Percentiles rank a stretch among this genome's conserved stretches.
Evolutionary conservation across 2,797 vertebrate genomes (phyloP).

Genomic region (Enteromius paludinosus): DNA sequence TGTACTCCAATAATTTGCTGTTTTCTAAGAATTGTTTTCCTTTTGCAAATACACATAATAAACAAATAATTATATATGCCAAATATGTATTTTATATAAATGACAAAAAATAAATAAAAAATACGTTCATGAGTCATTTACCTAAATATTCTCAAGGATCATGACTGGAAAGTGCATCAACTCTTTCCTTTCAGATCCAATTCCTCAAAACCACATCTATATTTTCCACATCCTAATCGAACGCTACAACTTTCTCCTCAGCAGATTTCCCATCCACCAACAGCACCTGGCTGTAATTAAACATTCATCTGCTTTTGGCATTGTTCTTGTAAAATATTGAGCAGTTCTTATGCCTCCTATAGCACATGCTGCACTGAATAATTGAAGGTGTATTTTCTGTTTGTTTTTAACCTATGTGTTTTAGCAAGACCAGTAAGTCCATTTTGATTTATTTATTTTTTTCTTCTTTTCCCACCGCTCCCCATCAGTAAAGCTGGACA

Average conservation of each 20-base stretch:
- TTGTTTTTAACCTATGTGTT: slow-evolving; percentile 78
- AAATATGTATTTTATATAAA: neutral
- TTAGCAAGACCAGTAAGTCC: slow-evolving; percentile 77
- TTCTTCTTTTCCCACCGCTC: neutral
- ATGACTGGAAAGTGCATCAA: neutral
- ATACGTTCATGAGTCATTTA: neutral
- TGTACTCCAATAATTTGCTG: neutral
- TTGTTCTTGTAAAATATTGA: slow-evolving; percentile 79
- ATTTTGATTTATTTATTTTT: slow-evolving; percentile 76
- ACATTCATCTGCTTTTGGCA: slow-evolving; percentile 73
- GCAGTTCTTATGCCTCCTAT: slow-evolving; percentile 74
- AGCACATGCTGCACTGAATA: slow-evolving; percentile 76
- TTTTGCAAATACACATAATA: neutral
- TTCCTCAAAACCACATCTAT: slow-evolving; percentile 2
- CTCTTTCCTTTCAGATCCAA: neutral
- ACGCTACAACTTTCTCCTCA: slow-evolving; percentile 4
- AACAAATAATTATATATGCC: neutral
- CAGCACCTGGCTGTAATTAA: slow-evolving; percentile 75
- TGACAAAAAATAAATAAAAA: neutral
- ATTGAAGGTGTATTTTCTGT: slow-evolving; percentile 78
- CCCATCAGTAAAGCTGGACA: slow-evolving; percentile 71
- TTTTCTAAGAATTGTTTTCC: neutral
- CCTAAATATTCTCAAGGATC: slow-evolving; percentile 2
- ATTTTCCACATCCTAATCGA: slow-evolving; percentile 16
- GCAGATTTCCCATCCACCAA: slow-evolving; percentile 47